Percentiles rank a stretch among this genome's conserved stretches.
Conservation (phyloP, 2,113 vertebrate species). For the Atractosteus spatula region DNA sequence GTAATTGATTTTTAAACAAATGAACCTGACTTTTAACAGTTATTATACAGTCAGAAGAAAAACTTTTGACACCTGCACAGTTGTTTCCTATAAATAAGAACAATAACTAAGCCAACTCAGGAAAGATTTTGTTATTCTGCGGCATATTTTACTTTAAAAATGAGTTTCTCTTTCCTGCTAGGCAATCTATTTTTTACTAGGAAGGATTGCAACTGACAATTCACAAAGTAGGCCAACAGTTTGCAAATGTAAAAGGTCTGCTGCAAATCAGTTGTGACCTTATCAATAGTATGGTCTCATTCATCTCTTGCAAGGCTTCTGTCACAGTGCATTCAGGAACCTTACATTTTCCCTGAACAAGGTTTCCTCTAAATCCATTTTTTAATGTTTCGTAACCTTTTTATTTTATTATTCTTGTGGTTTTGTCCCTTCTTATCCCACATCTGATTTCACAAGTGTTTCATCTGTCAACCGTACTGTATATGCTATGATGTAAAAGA, state of each 20-base stretch:
- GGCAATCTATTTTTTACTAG: constrained; percentile 69
- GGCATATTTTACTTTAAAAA: constrained; percentile 39
- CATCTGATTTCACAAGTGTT: not conserved
- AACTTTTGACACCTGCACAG: constrained; percentile 39
- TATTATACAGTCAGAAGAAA: constrained; percentile 28
- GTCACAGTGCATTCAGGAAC: constrained; percentile 43
- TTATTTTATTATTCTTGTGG: not conserved
- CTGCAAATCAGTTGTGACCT: constrained; percentile 80
- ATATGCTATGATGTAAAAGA: not conserved
- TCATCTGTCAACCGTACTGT: not conserved
- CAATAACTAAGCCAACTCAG: not conserved
- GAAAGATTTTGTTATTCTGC: constrained; percentile 33
- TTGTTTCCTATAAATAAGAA: constrained; percentile 26
- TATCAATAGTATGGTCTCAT: constrained; percentile 78
- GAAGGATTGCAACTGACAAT: constrained; percentile 66
- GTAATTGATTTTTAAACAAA: constrained; percentile 43
- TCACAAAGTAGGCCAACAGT: constrained; percentile 68
- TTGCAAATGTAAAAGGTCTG: constrained; percentile 78
- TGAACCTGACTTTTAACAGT: constrained; percentile 32
- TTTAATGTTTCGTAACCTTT: not conserved
- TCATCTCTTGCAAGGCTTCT: constrained; percentile 70
- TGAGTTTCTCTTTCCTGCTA: constrained; percentile 60
- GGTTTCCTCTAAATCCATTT: not conserved
- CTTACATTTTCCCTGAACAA: constrained; percentile 26
- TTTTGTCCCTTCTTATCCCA: not conserved